Base-by-base conservation (phyloP, 1,140 invertebrate species). In the Ectropis grisescens region DNA sequence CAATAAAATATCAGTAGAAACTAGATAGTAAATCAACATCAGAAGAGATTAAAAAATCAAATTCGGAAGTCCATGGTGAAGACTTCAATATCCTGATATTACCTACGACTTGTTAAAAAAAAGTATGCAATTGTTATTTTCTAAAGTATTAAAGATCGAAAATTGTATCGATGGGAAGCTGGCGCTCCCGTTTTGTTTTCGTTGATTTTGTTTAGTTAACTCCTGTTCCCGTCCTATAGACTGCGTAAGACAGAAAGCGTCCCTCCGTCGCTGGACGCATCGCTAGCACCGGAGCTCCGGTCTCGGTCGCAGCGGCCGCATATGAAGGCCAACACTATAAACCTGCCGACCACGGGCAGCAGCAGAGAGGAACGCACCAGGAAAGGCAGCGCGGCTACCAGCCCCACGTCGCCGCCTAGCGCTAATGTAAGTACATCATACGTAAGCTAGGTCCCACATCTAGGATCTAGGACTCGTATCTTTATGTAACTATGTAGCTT, bases 241-340 rank as follows among this genome's bases (percentile, higher is more conserved):
- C 67, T 65, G 28, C 68, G 62, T 38, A 60, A 74, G 52, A 74
- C 68, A 37, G 62, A 82, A 72, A 72, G 68, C 45, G 61, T 82
- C 33, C 64, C 72, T 52, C 41, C 65, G 53, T 55, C 80, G 47
- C 22, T 82, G 67, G 50, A 76, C 58, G 46, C 69, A 54, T 41
- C 74, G 46, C 43, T 82, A 57, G 56, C 59, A 53, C 50, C 58
- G 47, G 57, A 82, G 54, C 45, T 58, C 46, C 44, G 71, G 52
- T 32, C 43, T 52, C 83, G 48, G 48, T 74, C 45, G 61, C 84
- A 46, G 78, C 39, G 86, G 52, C 66, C 86, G 58, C 49, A 87
- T 83, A 64, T 60, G 28, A 90, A 90, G 76, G 86, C 83, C 57
- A 89, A 84, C 72, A 89, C 79, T 10, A 85, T 86, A 57, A 83